Evolutionary conservation across 2,797 vertebrate genomes (phyloP).

Genomic region (Trachops cirrhosus): DNA sequence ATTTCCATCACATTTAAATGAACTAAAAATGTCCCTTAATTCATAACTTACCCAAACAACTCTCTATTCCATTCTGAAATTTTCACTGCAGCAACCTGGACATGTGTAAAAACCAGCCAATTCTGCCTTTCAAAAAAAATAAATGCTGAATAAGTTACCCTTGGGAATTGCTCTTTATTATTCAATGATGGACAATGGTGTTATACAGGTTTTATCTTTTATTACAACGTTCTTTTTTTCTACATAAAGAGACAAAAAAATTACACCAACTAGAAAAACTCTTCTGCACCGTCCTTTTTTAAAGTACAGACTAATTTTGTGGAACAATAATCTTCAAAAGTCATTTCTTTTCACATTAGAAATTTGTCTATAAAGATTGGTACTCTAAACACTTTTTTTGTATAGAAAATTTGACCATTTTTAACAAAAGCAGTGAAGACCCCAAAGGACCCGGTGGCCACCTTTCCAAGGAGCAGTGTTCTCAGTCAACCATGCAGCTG

Average conservation of each 20-base stretch:
- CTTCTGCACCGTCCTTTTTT: background rate
- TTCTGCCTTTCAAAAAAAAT: background rate
- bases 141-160: background rate
- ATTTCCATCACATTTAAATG: background rate
- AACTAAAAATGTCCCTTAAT: background rate
- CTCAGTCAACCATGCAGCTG: fast-evolving
- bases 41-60: background rate
- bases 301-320: background rate
- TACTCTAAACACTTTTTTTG: background rate
- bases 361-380: background rate
- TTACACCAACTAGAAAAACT: constrained; percentile 1
- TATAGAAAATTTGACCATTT: background rate
- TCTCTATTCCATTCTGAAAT: background rate
- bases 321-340: background rate
- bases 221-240: background rate
- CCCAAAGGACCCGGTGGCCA: fast-evolving
- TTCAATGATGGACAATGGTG: background rate
- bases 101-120: background rate
- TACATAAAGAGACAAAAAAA: constrained; percentile 30
- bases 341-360: background rate
- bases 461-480: background rate
- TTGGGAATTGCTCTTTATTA: background rate
- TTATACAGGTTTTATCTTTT: background rate
- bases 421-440: background rate
- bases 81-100: background rate